Conservation (phyloP, 2,888 invertebrate species). For the Acronicta aceris region DNA sequence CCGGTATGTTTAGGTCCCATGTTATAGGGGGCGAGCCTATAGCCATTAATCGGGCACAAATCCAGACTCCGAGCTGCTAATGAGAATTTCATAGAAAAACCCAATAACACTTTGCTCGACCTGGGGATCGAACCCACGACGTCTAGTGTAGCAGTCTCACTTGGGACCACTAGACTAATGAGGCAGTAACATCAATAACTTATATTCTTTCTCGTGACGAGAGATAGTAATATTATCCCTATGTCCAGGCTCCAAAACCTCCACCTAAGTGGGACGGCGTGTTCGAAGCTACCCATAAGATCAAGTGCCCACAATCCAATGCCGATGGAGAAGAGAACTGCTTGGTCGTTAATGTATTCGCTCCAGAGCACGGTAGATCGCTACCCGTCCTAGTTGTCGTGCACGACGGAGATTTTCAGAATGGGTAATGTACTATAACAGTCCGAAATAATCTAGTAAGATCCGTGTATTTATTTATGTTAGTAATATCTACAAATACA, state of each 20-base stretch:
- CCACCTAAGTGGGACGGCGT: constrained; percentile 78
- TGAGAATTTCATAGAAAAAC: too few species aligned
- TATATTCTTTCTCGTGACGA: background rate
- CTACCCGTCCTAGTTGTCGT: constrained; percentile 78
- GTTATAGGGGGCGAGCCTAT: too few species aligned
- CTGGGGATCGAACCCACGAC: too few species aligned
- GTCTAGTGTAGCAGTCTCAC: too few species aligned
- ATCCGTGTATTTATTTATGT: constrained; percentile 6
- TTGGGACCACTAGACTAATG: too few species aligned
- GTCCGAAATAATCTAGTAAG: constrained; percentile 3
- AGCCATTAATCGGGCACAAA: too few species aligned
- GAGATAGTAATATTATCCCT: background rate
- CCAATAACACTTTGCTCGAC: too few species aligned
- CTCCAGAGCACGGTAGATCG: constrained; percentile 62
- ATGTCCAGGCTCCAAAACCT: constrained; percentile 72
- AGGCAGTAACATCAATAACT: background rate
- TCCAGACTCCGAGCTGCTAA: too few species aligned
- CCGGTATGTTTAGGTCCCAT: too few species aligned
- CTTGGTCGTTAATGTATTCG: constrained; percentile 81
- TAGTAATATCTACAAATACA: constrained; percentile 20
- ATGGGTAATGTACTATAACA: constrained; percentile 67
- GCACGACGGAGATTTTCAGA: constrained; percentile 83
- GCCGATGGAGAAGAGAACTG: constrained; percentile 78
- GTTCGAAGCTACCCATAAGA: constrained; percentile 80
- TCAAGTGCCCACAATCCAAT: constrained; percentile 75